Evolutionary conservation across 2,888 invertebrate species (phyloP), one percentile per base, ranked within the genome.

Genomic region (Polydrusus pterygomalis): DNA sequence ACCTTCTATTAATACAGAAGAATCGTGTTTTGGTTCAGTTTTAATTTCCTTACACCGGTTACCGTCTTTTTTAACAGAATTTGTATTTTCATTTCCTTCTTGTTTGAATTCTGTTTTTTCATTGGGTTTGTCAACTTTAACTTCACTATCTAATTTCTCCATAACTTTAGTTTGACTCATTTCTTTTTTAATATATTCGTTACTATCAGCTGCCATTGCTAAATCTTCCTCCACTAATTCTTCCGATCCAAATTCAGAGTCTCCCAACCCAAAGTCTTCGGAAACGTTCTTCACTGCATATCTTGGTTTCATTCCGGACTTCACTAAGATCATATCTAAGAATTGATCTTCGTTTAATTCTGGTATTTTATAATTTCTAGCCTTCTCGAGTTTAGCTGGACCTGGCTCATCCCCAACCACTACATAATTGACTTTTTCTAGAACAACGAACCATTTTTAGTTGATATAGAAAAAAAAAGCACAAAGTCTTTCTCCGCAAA

Each of bases 401-500:
- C 97, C 98, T 0, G 96, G 90, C 67, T 97, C 95, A 65, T 96
- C 93, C 0, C 98, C 98, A 2, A 93, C 91, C 20, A 98, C 89
- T 1, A 98, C 86, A 86, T 96, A 97, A 81, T 92, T 92, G 8
- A 95, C 91, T 84, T 88, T 88, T 78, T 83, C 87, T 86, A 65
- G 43, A 80, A 82, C 9, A 34, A 34, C 34, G 8, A 8, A 43
- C 1, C n/a, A 6, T 43, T 43, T 64, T 45, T 40, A 38, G 30
- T 25, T 25, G 25, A 25, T 1, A n/a, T n/a, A n/a, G n/a, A n/a
- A n/a, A n/a, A n/a, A n/a, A n/a, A n/a, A n/a, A n/a, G n/a, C n/a
- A n/a, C n/a, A n/a, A n/a, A n/a, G n/a, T n/a, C n/a, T n/a, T n/a
- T n/a, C n/a, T n/a, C n/a, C n/a, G n/a, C n/a, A n/a, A n/a, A n/a